Evolutionary conservation across 1,140 invertebrate species (phyloP).

Genomic region (Macrocentrus cingulum): DNA sequence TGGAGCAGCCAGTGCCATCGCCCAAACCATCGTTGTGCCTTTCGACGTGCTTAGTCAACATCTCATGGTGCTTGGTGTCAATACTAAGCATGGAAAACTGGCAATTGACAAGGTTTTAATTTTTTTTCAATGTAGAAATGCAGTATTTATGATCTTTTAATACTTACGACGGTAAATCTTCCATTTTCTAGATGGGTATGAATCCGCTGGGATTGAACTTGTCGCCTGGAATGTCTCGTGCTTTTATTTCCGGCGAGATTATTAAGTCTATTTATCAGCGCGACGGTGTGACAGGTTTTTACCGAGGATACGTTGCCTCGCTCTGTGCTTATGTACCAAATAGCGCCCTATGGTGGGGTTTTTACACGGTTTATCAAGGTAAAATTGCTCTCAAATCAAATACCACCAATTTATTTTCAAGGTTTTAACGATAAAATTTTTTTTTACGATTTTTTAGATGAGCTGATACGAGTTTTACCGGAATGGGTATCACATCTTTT

Average conservation of each 20-base stretch:
- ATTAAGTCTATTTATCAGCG: constrained; percentile 72
- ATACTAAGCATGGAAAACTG: constrained; percentile 58
- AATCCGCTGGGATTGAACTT: constrained; percentile 71
- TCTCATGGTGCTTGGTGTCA: constrained; percentile 88
- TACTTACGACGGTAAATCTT: constrained; percentile 9
- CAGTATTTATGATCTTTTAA: too few species aligned
- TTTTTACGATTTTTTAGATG: constrained; percentile 67
- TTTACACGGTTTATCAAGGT: constrained; percentile 95
- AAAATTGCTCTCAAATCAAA: constrained; percentile 36
- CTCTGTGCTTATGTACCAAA: constrained; percentile 92
- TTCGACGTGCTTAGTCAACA: constrained; percentile 97
- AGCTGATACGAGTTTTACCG: constrained; percentile 73
- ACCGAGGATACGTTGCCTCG: constrained; percentile 90
- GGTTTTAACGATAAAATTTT: constrained; percentile 14
- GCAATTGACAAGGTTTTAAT: constrained; percentile 48
- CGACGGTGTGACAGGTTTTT: constrained; percentile 87
- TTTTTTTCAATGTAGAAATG: too few species aligned
- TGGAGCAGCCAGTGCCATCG: constrained; percentile 86
- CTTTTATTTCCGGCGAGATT: constrained; percentile 71
- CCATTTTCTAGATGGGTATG: constrained; percentile 60
- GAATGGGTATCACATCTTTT: constrained; percentile 78
- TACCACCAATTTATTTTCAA: too few species aligned
- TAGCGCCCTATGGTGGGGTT: constrained; percentile 94
- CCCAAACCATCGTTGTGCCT: constrained; percentile 94
- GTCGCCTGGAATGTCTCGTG: constrained; percentile 62